Evolutionary conservation across 2,888 invertebrate species (phyloP).

Genomic region (Drosophila pegasa): DNA sequence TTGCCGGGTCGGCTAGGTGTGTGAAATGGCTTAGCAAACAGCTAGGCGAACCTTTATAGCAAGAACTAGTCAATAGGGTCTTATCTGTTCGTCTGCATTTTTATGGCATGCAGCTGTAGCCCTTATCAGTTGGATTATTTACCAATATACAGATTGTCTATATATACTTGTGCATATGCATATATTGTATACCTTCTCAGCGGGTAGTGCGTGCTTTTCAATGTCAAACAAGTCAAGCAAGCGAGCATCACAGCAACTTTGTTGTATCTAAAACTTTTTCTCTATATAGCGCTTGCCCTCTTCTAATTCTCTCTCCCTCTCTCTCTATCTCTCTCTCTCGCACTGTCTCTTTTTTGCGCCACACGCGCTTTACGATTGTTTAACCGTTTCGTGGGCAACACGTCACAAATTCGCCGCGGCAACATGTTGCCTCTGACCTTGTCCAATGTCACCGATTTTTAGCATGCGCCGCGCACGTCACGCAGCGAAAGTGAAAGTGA

Average conservation of each 20-base stretch:
- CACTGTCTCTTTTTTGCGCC: constrained; percentile 10
- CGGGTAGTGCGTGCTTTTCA: constrained; percentile 54
- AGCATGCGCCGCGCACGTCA: constrained; percentile 57
- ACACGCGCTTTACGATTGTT: constrained; percentile 35
- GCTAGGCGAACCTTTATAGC: not conserved
- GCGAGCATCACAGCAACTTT: constrained; percentile 52
- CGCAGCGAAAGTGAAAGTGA: constrained; percentile 69
- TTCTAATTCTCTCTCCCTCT: not conserved
- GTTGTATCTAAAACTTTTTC: constrained; percentile 47
- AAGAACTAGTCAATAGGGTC: not conserved
- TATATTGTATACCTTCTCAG: not conserved
- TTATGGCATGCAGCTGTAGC: not conserved
- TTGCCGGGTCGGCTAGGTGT: constrained; percentile 71
- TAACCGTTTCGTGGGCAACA: constrained; percentile 66
- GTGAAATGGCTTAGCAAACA: constrained; percentile 30
- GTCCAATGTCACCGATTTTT: constrained; percentile 68
- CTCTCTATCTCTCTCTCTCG: constrained; percentile 2
- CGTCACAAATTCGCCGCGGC: constrained; percentile 30
- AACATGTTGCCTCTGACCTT: constrained; percentile 74
- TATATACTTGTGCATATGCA: constrained; percentile 2
- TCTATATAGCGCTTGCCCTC: constrained; percentile 19
- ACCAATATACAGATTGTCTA: constrained; percentile 1
- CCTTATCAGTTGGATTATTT: constrained; percentile 14
- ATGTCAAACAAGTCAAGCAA: constrained; percentile 78
- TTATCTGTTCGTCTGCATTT: constrained; percentile 6